Percentiles rank a stretch among this genome's conserved stretches.
Evolutionary conservation across 2,797 vertebrate species (phyloP).

Genomic region (Microtus agrestis): DNA sequence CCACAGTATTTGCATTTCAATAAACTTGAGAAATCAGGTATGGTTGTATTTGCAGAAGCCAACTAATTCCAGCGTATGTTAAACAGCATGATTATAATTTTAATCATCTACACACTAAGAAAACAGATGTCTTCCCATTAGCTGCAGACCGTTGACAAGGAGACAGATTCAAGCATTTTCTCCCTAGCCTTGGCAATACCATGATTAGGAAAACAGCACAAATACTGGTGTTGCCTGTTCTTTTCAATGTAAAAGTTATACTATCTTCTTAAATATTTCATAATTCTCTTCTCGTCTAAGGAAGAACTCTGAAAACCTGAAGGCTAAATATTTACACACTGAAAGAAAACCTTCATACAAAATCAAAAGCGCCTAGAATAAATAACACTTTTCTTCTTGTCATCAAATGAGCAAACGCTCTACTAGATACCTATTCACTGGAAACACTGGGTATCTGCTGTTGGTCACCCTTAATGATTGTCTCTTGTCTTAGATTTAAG

Average conservation of each 20-base stretch:
- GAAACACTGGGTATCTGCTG: not conserved
- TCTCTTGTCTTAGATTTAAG: constrained; percentile 46
- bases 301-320: not conserved
- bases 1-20: constrained; percentile 71
- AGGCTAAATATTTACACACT: constrained; percentile 15
- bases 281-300: not conserved
- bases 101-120: constrained; percentile 38
- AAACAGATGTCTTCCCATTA: constrained; percentile 8
- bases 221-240: not conserved
- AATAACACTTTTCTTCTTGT: not conserved
- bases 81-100: constrained; percentile 55
- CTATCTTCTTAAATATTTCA: constrained; percentile 12
- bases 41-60: constrained; percentile 56
- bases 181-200: not conserved
- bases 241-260: constrained; percentile 31
- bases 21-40: constrained; percentile 69
- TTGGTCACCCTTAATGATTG: not conserved
- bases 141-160: not conserved
- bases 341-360: constrained; percentile 34
- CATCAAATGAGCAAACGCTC: not conserved
- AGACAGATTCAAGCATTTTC: constrained; percentile 19
- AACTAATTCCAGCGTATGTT: constrained; percentile 11
- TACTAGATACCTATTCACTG: not conserved
- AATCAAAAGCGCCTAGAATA: constrained; percentile 12
- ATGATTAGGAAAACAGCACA: not conserved